Base-by-base conservation (phyloP, 2,888 invertebrate species). In the Lasioglossum figueresi region DNA sequence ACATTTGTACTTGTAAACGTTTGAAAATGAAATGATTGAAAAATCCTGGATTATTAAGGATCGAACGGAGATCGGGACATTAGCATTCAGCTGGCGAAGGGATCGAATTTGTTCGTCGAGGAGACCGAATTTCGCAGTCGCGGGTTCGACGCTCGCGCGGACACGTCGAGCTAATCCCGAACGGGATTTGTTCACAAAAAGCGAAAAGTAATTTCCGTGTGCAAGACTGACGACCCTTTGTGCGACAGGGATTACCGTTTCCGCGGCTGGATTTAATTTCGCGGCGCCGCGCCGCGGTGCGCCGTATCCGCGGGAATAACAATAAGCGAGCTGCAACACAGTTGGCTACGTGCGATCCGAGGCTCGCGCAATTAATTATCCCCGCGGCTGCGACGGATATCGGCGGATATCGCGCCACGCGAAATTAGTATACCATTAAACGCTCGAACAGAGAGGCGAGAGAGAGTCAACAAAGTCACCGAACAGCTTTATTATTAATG, bases 181-280 rank as follows among this genome's bases (percentile, higher is more conserved):
- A 31, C 19, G 16, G 31, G 74, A 45, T 48, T 34, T 59, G 82
- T 71, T 34, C 23, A 75, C 45, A 59, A 76, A 83, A 83, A 73
- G 40, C 31, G 56, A 56, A 76, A 83, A 83, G 76, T 83, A 83
- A 79, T 81, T 80, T 80, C 68, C 74, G 72, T 71, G 40, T 37
- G 66, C 45, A 71, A 59, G 71, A 82, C 52, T 43, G 23, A 66
- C 76, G 83, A 66, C 27, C 45, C 63, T 73, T 83, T 83, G 66
- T 56, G 73, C 68, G 37, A 37, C 43, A 37, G 66, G 83, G 72
- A 84, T 84, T 70, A 73, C 56, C 72, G 73, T 84, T 77, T 77
- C 77, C 84, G 73, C 56, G 37, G 77, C 31, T 16, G 83, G 66
- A 84, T 83, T 84, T 84, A 83, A 84, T 84, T 84, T 84, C 59